Conservation (phyloP, 1,140 invertebrate species). For the Trypoxylus dichotomus region DNA sequence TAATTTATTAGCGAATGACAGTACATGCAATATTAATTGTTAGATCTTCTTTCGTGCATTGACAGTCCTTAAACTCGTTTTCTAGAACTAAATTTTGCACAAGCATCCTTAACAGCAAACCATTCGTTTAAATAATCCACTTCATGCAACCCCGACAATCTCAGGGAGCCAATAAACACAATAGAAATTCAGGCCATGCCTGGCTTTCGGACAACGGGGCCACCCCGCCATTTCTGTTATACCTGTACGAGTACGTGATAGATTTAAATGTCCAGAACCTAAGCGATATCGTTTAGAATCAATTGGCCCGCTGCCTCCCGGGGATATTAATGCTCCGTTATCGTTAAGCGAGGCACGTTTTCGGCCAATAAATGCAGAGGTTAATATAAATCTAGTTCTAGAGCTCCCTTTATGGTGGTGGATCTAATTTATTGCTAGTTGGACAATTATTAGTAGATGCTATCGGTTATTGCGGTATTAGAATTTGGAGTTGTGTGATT, state of each 20-base stretch:
- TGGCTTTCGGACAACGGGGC: too few species aligned
- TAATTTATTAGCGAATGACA: too few species aligned
- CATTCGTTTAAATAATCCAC: too few species aligned
- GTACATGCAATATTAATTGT: too few species aligned
- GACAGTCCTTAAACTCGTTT: too few species aligned
- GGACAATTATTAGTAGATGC: not conserved
- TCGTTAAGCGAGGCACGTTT: not conserved
- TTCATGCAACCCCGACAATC: too few species aligned
- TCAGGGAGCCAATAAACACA: too few species aligned
- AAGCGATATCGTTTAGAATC: not conserved
- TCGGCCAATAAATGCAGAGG: not conserved
- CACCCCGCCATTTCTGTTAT: too few species aligned
- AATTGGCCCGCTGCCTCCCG: not conserved
- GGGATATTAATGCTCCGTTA: not conserved
- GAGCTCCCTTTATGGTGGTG: not conserved
- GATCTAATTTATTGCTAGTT: not conserved
- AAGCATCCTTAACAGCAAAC: too few species aligned
- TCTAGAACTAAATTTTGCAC: too few species aligned
- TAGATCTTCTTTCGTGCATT: too few species aligned
- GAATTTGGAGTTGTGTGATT: not conserved
- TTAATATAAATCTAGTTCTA: not conserved
- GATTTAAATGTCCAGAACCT: not conserved
- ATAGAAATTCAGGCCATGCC: too few species aligned
- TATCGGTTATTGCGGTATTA: not conserved
- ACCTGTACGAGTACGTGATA: not conserved